Base-by-base conservation (phyloP, 1,140 invertebrate genomes). In the Atta texana region DNA sequence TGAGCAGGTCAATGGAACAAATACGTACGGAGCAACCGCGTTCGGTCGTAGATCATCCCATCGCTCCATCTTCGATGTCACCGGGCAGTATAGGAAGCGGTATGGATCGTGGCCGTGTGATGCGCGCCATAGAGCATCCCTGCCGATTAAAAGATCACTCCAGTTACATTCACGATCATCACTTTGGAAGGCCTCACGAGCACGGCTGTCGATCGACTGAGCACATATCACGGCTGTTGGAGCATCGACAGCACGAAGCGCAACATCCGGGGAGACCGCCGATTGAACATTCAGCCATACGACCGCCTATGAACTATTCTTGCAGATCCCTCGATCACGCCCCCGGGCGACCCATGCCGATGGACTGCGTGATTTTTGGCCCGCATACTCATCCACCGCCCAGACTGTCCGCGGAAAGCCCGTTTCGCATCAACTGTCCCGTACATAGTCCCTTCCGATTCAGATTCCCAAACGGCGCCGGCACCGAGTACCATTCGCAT, bases 361-460 rank as follows among this genome's bases (percentile, higher is more conserved):
- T 95, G 87, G 95, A 95, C 78, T 93, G 94, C 39, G 94, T 95
- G 85, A 93, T 95, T 49, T 95, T 92, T 80, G 94, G 92, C 31
- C 92, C 94, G 10, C 94, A 94, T 76, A 92, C 92, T 6, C 94
- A 94, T 88, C 94, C 91, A 28, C 90, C 92, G 81, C 91, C 91
- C 77, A 92, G 92, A 88, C 89, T 92, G 53, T 92, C 92, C 44
- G 89, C 87, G 44, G 94, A 95, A 66, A 94, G 92, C 77, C 92
- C 93, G 6, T 95, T 92, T 86, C 91, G 94, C 18, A 92, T 95
- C 87, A 95, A 95, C 87, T 97, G 96, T 90, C 96, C 96, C 44
- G 96, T 97, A 74, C 96, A 97, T 92, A 97, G 96, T 87, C 96
- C 96, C 0, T 97, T 96, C 92, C 93, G 96, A 6, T 96, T 96